Conservation (phyloP, 2,888 invertebrate species). For the Operophtera brumata region DNA sequence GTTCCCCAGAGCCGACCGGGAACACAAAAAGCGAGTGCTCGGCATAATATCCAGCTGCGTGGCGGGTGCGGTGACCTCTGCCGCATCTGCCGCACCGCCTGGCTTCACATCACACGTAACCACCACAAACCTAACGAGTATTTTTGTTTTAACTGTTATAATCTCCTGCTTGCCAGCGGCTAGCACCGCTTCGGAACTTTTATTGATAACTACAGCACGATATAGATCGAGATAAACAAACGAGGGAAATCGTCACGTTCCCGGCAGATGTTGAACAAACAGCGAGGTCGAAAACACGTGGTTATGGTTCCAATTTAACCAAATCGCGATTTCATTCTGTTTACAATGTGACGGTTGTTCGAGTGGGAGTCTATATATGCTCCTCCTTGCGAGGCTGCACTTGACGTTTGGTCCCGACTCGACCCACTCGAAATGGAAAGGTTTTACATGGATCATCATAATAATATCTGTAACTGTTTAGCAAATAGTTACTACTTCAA, state of each 20-base stretch:
- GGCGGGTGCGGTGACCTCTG: conserved; percentile 68
- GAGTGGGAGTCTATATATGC: conserved; percentile 1
- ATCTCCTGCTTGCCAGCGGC: conserved; percentile 14
- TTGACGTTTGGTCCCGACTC: conserved; percentile 12
- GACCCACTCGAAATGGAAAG: conserved; percentile 8
- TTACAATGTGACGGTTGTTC: conserved; percentile 17
- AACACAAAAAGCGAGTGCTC: conserved; percentile 59
- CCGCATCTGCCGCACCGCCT: conserved; percentile 63
- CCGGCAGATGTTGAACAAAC: conserved; percentile 32
- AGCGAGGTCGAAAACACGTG: conserved; percentile 29
- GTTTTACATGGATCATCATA: too few relatives aligned
- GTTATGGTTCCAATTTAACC: conserved; percentile 24
- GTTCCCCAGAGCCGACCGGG: conserved; percentile 37
- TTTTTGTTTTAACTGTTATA: conserved; percentile 31
- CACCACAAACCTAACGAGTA: conserved; percentile 48
- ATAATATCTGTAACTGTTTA: background rate
- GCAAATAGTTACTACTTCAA: background rate
- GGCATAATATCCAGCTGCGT: conserved; percentile 63
- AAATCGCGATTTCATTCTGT: conserved; percentile 18
- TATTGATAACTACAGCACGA: conserved; percentile 21
- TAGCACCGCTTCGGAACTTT: conserved; percentile 17
- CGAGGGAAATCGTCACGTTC: conserved; percentile 37
- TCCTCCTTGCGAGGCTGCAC: conserved; percentile 1
- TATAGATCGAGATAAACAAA: conserved; percentile 30
- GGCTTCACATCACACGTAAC: conserved; percentile 58